Percentiles rank a stretch among this genome's conserved stretches.
Conservation (phyloP, 2,888 invertebrate species). For the Boloria selene region DNA sequence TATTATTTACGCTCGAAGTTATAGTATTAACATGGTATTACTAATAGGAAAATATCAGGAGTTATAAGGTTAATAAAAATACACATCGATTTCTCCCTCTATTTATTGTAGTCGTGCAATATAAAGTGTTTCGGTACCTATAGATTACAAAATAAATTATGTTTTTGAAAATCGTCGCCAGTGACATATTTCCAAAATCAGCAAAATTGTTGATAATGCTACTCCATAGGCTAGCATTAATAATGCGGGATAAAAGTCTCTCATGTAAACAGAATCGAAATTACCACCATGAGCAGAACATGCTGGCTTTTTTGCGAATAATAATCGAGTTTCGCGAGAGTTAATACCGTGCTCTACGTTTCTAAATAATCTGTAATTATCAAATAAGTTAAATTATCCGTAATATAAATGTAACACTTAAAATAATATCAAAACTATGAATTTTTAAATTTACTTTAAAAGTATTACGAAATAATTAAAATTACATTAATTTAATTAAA, state of each 20-base stretch:
- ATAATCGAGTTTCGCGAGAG: conserved; percentile 73
- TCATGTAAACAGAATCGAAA: conserved; percentile 84
- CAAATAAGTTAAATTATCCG: neutral
- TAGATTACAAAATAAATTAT: neutral
- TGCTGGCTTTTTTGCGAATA: conserved; percentile 83
- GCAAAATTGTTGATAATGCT: conserved; percentile 52
- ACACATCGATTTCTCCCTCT: neutral
- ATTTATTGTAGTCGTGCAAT: neutral
- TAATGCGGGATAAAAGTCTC: conserved; percentile 82
- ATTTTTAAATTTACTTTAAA: neutral
- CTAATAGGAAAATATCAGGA: no score
- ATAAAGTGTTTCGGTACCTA: neutral
- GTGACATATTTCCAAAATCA: conserved; percentile 58
- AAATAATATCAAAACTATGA: neutral
- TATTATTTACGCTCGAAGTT: neutral
- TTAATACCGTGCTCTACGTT: conserved; percentile 84
- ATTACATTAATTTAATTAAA: no score
- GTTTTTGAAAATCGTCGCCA: conserved; percentile 13
- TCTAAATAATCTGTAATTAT: conserved; percentile 69
- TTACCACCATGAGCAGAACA: conserved; percentile 79
- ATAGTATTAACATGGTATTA: no score
- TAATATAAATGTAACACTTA: neutral
- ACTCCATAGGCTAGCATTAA: conserved; percentile 68
- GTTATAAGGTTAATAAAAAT: neutral
- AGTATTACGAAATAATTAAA: neutral